Evolutionary conservation across 1,140 invertebrate species (phyloP), one percentile per base, ranked within the genome.

Genomic region (Psix sp.): DNA sequence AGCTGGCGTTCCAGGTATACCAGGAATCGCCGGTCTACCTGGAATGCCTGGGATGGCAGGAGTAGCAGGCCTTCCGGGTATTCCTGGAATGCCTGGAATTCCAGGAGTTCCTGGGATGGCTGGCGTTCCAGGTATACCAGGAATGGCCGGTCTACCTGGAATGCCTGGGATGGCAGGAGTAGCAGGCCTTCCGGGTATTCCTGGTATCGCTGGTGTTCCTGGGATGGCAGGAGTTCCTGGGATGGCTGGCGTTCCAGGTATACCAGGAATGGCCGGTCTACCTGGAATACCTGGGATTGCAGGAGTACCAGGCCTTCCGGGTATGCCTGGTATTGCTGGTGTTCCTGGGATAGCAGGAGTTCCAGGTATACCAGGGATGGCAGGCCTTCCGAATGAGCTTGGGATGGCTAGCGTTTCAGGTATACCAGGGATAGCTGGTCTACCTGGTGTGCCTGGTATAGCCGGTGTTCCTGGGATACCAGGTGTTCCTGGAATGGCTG

Each of bases 281-380:
- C 9, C 57, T 0, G 63, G 40, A 0, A 4, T 14, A 49, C 5
- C 17, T 9, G 49, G 40, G 15, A 9, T 29, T 40, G 13, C 46
- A 10, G 88, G 88, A 76, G 87, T 85, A 39, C 87, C 86, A 7
- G 87, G 89, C 72, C 86, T 68, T 14, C 24, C 74, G 11, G 39
- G 60, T 18, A 0, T 48, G 18, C 24, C 70, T 9, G 46, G 66
- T 0, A 16, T 16, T 1, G 54, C 63, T 5, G 66, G 70, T 78
- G 3, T 84, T 79, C 38, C 80, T 48, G 9, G 73, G 49, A 36
- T 33, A 4, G 43, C 46, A 15, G 66, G 66, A 14, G 0, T 56
- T 5, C 48, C 65, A 2, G 17, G 35, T 7, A 15, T 39, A 2
- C 14, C 36, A n/a, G 36, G 38, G 9, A 42, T 33, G 2, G 9